Evolutionary conservation across 2,113 vertebrate genomes (phyloP).

Genomic region (Neotragus pygmaeus): DNA sequence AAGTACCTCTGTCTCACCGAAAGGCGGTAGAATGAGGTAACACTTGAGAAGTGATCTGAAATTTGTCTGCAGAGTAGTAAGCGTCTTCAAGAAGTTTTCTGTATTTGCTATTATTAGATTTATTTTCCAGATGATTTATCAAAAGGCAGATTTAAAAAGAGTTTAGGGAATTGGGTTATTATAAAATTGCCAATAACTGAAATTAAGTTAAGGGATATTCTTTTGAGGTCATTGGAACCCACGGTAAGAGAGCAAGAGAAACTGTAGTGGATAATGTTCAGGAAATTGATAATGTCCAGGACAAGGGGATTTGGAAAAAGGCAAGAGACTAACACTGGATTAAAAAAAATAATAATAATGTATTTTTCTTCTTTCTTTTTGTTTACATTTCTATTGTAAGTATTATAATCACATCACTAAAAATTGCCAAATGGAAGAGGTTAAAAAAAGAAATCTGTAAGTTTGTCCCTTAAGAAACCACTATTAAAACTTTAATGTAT

Average conservation of each 20-base stretch:
- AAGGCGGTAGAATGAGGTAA: not conserved
- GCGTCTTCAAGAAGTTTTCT: not conserved
- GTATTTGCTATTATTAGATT: not conserved
- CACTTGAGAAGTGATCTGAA: not conserved
- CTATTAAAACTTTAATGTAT: not conserved
- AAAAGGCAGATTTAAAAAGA: not conserved
- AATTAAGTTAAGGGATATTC: not conserved
- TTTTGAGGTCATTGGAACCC: not conserved
- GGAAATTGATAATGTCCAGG: not conserved
- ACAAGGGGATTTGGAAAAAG: not conserved
- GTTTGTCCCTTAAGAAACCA: not conserved
- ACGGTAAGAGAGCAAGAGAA: not conserved
- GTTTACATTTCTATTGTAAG: not conserved
- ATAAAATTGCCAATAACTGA: not conserved
- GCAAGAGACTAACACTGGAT: not conserved
- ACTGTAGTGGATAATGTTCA: not conserved
- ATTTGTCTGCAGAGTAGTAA: not conserved
- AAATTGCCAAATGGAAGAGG: not conserved
- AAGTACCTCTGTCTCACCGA: not conserved
- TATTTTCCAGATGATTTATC: not conserved
- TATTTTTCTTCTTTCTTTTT: not conserved
- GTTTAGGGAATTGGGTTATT: not conserved
- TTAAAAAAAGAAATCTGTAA: conserved; percentile 23
- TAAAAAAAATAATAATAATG: not conserved
- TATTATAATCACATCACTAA: not conserved